Percentiles rank a stretch among this genome's conserved stretches.
Evolutionary conservation across 2,797 vertebrate genomes (phyloP).

Genomic region (Pangasius djambal): DNA sequence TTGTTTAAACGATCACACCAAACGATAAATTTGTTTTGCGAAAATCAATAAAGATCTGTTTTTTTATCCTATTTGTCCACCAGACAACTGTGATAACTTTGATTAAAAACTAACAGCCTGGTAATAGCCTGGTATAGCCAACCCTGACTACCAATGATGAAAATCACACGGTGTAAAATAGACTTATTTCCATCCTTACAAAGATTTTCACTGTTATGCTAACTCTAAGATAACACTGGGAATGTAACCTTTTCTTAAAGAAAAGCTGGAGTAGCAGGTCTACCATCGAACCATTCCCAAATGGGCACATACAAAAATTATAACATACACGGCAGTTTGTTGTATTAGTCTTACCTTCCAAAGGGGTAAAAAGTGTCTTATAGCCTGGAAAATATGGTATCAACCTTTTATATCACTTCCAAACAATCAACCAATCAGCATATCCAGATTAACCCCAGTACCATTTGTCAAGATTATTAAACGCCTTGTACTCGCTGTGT

Average conservation of each 20-base stretch:
- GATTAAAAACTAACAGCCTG: neutral
- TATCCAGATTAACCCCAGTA: slow-evolving; percentile 86
- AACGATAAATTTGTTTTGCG: neutral
- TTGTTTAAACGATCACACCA: no score
- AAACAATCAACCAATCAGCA: slow-evolving; percentile 17
- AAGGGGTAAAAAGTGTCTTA: neutral
- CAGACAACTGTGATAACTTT: neutral
- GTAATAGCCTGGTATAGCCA: neutral
- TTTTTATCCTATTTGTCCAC: neutral
- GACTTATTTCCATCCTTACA: neutral
- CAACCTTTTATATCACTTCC: neutral
- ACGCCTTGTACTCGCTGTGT: slow-evolving; percentile 93
- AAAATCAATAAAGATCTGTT: neutral
- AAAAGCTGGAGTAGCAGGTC: neutral
- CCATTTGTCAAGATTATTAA: slow-evolving; percentile 96
- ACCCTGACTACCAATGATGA: neutral
- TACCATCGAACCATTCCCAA: neutral
- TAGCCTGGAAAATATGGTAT: slow-evolving; percentile 30
- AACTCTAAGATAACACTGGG: neutral
- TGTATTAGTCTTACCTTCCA: neutral
- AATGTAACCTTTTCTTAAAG: neutral
- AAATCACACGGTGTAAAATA: neutral
- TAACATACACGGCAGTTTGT: neutral
- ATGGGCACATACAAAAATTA: neutral
- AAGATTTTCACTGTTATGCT: neutral